Percentiles rank a stretch among this genome's conserved stretches.
These are phyloP conservation scores for Antedon mediterranea DNA, from an alignment of 53 echinoderm and acorn worm species.

Conservation along the genomic window DNA sequence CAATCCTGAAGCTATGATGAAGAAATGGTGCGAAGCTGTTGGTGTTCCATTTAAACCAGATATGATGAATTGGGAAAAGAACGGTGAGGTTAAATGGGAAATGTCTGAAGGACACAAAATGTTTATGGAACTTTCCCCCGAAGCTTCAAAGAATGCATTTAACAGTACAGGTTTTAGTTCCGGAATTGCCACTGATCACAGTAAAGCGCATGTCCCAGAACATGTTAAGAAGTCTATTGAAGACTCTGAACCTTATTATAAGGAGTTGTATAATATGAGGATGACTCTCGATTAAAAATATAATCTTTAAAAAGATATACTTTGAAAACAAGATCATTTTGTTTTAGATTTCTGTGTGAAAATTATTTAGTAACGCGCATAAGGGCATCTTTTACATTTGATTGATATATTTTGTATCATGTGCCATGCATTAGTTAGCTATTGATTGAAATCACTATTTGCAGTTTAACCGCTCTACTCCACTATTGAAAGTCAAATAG, in stretches of 20 bases:
- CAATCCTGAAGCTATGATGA: neutral
- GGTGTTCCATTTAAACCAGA: neutral
- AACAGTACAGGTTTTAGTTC: neutral
- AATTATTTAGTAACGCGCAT: too few relatives aligned
- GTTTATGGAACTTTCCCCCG: neutral
- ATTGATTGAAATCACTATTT: too few relatives aligned
- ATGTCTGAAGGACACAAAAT: neutral
- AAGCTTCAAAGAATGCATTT: neutral
- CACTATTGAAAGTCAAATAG: too few relatives aligned
- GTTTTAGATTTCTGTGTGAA: too few relatives aligned
- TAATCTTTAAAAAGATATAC: too few relatives aligned
- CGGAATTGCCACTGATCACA: neutral
- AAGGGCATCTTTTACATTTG: too few relatives aligned
- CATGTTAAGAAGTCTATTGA: neutral
- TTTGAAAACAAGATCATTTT: too few relatives aligned
- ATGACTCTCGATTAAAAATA: neutral
- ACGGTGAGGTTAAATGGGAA: neutral
- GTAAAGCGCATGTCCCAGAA: neutral
- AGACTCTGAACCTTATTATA: neutral
- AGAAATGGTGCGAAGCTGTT: neutral
- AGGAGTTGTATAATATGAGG: neutral
- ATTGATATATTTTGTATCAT: too few relatives aligned
- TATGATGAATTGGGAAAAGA: neutral
- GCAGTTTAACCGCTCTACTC: too few relatives aligned
- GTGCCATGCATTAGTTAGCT: too few relatives aligned